Evolutionary conservation across 2,113 vertebrate species (phyloP).

Genomic region (Plestiodon gilberti): DNA sequence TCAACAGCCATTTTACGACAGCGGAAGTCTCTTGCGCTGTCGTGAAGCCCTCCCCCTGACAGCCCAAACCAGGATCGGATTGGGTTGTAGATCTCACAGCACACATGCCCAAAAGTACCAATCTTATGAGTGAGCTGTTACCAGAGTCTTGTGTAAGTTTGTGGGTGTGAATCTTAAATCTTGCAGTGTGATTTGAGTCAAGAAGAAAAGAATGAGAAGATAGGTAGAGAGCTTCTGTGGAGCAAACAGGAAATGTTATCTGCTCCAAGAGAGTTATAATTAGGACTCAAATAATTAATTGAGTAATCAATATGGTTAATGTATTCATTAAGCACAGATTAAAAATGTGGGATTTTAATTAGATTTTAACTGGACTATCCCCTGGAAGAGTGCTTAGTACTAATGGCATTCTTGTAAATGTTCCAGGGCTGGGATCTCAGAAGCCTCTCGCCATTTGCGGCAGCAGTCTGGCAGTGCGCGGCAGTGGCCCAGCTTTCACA

Average conservation of each 20-base stretch:
- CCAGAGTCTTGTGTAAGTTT: neutral
- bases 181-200: neutral
- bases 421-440: neutral
- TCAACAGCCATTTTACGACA: no score
- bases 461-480: no score
- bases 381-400: constrained; percentile 3
- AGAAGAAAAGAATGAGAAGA: neutral
- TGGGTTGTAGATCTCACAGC: neutral
- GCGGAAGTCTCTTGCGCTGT: no score
- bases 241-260: constrained; percentile 14
- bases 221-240: neutral
- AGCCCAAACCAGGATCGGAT: neutral
- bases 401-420: constrained; percentile 19
- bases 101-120: neutral
- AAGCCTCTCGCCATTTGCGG: neutral
- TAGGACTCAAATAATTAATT: constrained; percentile 36
- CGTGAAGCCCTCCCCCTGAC: no score
- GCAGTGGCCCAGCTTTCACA: no score
- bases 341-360: constrained; percentile 37
- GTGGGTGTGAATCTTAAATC: neutral
- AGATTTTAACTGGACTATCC: constrained; percentile 35
- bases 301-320: constrained; percentile 28
- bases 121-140: neutral
- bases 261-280: constrained; percentile 16
- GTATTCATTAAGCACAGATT: constrained; percentile 33